Evolutionary conservation across 2,888 invertebrate genomes (phyloP).

Genomic region (Microctonus brassicae): DNA sequence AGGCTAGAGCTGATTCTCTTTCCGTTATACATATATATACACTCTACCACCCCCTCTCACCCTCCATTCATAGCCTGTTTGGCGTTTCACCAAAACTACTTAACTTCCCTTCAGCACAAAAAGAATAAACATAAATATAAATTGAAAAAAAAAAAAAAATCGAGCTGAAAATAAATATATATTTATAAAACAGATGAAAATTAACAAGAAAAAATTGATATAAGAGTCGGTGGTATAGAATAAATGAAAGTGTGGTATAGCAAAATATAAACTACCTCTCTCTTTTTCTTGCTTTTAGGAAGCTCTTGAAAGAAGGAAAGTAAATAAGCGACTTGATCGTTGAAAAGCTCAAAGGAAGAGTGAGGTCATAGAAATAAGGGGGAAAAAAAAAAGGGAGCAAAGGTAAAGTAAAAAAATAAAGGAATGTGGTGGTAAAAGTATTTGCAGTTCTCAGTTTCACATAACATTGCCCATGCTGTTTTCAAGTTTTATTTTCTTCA

Average conservation of each 20-base stretch:
- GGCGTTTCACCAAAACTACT: not conserved
- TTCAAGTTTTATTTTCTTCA: not conserved
- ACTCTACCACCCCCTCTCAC: not conserved
- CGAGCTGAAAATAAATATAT: not conserved
- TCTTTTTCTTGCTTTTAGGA: not conserved
- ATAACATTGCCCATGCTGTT: not conserved
- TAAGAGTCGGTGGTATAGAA: too few relatives aligned
- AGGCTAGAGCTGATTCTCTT: not conserved
- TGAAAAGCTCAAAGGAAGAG: not conserved
- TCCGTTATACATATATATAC: not conserved
- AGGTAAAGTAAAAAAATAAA: not conserved
- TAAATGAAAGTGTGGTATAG: too few relatives aligned
- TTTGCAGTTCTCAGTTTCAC: not conserved
- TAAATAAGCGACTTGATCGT: slow-evolving; percentile 7
- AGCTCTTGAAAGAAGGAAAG: not conserved
- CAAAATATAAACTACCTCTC: not conserved
- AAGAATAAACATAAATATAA: not conserved
- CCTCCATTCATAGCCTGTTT: not conserved
- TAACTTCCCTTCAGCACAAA: not conserved
- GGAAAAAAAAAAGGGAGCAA: not conserved
- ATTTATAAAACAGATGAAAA: too few relatives aligned
- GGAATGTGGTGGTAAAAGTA: not conserved
- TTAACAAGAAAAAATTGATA: too few relatives aligned
- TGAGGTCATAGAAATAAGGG: not conserved
- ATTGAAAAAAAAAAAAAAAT: not conserved